phyloP scores from a whole-genome alignment of 2,113 vertebrate species.

The Clarias gariepinus region DNA sequence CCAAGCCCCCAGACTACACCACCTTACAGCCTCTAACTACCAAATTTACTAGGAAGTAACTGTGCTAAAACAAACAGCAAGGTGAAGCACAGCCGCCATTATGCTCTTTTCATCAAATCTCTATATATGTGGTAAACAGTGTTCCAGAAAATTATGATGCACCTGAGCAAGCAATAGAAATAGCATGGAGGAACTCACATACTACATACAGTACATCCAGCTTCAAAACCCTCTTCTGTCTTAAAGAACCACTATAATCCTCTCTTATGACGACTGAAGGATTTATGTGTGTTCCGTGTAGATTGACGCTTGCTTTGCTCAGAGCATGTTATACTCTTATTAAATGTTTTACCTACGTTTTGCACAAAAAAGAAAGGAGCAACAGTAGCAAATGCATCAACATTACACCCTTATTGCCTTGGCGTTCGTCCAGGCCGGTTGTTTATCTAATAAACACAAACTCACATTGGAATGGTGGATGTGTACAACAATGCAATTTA shows the following conservation, averaged over 20 bases:
- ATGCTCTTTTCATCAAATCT: constrained; percentile 40
- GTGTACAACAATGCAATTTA: not conserved
- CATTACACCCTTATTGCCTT: not conserved
- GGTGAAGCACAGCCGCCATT: constrained; percentile 22
- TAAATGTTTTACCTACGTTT: not conserved
- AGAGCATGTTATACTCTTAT: not conserved
- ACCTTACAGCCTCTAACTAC: not conserved
- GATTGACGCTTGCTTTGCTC: not conserved
- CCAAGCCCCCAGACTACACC: too few relatives aligned
- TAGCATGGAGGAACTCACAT: not conserved
- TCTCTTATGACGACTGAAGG: constrained; percentile 5
- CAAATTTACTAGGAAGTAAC: not conserved
- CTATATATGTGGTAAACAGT: constrained; percentile 60
- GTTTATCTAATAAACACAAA: constrained; percentile 8
- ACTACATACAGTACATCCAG: not conserved
- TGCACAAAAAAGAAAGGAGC: not conserved
- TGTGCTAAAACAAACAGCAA: constrained; percentile 1
- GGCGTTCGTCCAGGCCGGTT: not conserved
- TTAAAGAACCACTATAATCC: not conserved
- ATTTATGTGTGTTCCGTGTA: not conserved
- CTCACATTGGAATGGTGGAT: not conserved
- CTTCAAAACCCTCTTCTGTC: not conserved
- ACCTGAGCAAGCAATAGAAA: constrained; percentile 52
- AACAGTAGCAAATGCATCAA: not conserved
- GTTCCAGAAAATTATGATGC: constrained; percentile 66